Evolutionary conservation across 2,888 invertebrate species (phyloP), one percentile per base, ranked within the genome.

Genomic region (Andrena bicolor): DNA sequence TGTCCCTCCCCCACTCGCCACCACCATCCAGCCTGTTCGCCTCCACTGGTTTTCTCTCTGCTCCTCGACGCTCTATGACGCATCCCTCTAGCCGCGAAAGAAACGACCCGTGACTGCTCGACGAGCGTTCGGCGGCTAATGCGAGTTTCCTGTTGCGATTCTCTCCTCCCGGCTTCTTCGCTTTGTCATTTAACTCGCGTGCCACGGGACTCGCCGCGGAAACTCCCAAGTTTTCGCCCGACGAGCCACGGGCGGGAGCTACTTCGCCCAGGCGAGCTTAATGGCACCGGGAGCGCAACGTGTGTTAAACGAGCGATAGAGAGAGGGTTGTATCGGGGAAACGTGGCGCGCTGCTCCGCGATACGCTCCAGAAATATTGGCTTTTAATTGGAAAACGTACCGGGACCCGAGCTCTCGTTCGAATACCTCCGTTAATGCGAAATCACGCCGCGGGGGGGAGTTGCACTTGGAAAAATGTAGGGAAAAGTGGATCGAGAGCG

Each of bases 61-160:
- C 58, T 49, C 16, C 35, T 68, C 77, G 70, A 74, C 80, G 71
- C 68, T 28, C 49, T 32, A 65, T 86, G 86, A 86, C 86, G 84
- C 86, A 86, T 84, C 66, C 76, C 23, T 26, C n/a, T 16, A 61
- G n/a, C 32, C 41, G 76, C 65, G 60, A 26, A 58, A 58, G 75
- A 76, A 84, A 86, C 86, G 82, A 80, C 20, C 79, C 82, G 76
- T 78, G 81, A 80, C 83, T 32, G 32, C 65, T 28, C 35, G 61
- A 32, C 16, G 13, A 56, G 48, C 49, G 76, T 32, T 53, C 53
- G 41, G 78, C 68, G 75, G 71, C 69, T 80, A 63, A 76, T 70
- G 64, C 61, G 56, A 69, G 58, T 73, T 74, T 70, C 51, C 53
- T 65, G 56, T 70, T n/a, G 60, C 53, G 41, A 20, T 63, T 32